Base-by-base conservation (phyloP, 1,140 invertebrate genomes). In the Oncopodura yosiiana region DNA sequence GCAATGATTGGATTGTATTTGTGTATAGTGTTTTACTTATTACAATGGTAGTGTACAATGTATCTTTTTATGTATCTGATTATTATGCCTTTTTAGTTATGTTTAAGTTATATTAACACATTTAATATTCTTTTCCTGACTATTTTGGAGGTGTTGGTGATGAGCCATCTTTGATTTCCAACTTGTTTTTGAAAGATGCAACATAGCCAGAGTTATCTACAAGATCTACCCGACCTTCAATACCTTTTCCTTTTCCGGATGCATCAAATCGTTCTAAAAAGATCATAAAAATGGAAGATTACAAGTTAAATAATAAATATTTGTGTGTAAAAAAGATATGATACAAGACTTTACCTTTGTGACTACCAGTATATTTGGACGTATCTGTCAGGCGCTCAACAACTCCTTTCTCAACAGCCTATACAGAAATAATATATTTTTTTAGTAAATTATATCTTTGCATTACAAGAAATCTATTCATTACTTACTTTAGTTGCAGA, bases 301-400 rank as follows among this genome's bases (percentile, higher is more conserved):
- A n/a, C n/a, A n/a, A n/a, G n/a, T n/a, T n/a, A n/a, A n/a, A n/a
- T n/a, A n/a, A n/a, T n/a, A n/a, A n/a, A n/a, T n/a, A n/a, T n/a
- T n/a, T n/a, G n/a, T n/a, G n/a, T n/a, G n/a, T n/a, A n/a, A n/a
- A n/a, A n/a, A n/a, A n/a, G n/a, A n/a, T n/a, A n/a, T n/a, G n/a
- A n/a, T n/a, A n/a, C n/a, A n/a, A n/a, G n/a, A n/a, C n/a, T n/a
- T n/a, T n/a, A n/a, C n/a, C n/a, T 67, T 86, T 91, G 69, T 91
- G 87, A 1, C 87, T 88, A 6, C 89, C 90, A 0, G 89, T 93
- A 71, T 91, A 94, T 68, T 88, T 91, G 52, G 79, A 83, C 3
- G 86, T 80, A 67, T 93, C 88, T 8, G 93, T 96, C 58, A 98
- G 68, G 49, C 90, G 76, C 52, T 89, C 86, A 2, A 94, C 84